These are phyloP conservation scores for Noturus placidus DNA, from an alignment of 2,113 vertebrate genomes.

Conservation along the genomic window DNA sequence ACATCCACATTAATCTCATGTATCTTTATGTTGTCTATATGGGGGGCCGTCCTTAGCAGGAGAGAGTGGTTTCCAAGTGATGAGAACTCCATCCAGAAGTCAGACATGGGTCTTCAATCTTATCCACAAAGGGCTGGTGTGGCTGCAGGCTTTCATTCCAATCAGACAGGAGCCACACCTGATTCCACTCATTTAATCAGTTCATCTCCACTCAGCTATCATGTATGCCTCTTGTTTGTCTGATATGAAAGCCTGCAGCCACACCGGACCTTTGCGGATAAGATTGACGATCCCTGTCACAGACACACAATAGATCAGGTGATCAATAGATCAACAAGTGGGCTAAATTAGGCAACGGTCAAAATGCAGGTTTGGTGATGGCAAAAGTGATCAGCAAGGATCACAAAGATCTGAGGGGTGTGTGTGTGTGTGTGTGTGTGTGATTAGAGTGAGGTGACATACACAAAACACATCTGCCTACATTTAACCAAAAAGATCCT, in stretches of 20 bases:
- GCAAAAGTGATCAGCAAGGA: neutral
- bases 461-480: neutral
- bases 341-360: neutral
- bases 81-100: no score
- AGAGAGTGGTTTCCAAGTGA: no score
- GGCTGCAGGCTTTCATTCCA: slow-evolving; percentile 4
- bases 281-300: neutral
- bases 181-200: slow-evolving; percentile 4
- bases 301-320: neutral
- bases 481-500: neutral
- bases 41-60: no score
- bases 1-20: no score
- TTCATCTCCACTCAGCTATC: neutral
- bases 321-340: neutral
- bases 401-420: neutral
- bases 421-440: neutral
- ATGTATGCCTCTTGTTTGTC: neutral
- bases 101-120: neutral
- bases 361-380: neutral
- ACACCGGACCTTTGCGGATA: neutral
- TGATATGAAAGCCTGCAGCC: neutral
- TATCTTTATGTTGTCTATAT: no score
- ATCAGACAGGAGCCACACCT: neutral
- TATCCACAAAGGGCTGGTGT: neutral
- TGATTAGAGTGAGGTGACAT: neutral